These are phyloP conservation scores for Archaeoteleia sp. DNA, from an alignment of 2,888 invertebrate species.

Conservation along the genomic window DNA sequence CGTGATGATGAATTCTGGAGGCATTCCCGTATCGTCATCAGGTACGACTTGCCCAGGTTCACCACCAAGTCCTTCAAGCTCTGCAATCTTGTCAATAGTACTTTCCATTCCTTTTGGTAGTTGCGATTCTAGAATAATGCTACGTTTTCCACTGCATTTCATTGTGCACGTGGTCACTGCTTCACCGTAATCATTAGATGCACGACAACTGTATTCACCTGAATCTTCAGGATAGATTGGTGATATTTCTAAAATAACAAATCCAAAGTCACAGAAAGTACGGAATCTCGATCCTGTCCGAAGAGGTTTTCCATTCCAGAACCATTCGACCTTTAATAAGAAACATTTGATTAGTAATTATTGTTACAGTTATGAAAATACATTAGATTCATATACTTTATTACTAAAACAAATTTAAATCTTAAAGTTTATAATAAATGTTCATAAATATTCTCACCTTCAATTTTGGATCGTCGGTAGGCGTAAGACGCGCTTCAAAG, in stretches of 20 bases:
- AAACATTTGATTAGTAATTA: conserved; percentile 8
- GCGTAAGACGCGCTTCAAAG: conserved; percentile 91
- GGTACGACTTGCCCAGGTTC: conserved; percentile 81
- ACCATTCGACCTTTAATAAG: conserved; percentile 87
- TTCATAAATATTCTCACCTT: conserved; percentile 76
- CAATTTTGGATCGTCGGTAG: conserved; percentile 92
- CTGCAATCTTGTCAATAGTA: conserved; percentile 94
- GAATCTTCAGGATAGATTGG: conserved; percentile 98
- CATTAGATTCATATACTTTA: too few relatives aligned
- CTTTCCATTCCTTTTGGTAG: conserved; percentile 95
- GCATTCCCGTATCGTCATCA: conserved; percentile 89
- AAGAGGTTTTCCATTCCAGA: conserved; percentile 93
- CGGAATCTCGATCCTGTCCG: conserved; percentile 94
- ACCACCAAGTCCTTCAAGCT: conserved; percentile 89
- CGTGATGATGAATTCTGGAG: conserved; percentile 92
- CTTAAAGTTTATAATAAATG: too few relatives aligned
- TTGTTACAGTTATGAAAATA: too few relatives aligned
- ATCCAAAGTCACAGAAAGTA: conserved; percentile 98
- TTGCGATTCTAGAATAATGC: conserved; percentile 93
- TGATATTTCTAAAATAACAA: conserved; percentile 96
- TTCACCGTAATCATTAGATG: conserved; percentile 91
- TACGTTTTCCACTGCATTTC: conserved; percentile 93
- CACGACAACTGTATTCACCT: conserved; percentile 92
- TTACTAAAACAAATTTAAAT: too few relatives aligned
- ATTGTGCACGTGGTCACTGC: conserved; percentile 92